Conservation (phyloP, 2,888 invertebrate genomes). For the Clistopyga incitator region DNA sequence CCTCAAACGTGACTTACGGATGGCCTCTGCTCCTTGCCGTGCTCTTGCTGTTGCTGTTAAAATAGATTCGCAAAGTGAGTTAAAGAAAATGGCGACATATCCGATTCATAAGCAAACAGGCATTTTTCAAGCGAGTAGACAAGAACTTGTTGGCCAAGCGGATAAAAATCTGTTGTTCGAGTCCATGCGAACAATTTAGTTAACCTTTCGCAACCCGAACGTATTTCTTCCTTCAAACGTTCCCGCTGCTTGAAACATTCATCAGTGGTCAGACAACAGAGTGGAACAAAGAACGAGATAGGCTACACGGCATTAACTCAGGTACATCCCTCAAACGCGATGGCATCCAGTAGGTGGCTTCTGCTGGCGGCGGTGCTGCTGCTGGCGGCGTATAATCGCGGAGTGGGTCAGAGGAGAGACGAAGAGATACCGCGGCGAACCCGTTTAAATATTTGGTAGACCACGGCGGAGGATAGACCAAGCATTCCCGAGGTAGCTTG, state of each 20-base stretch:
- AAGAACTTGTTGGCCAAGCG: no score
- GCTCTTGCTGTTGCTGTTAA: no score
- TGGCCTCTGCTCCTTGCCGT: neutral
- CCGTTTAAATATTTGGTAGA: slow-evolving; percentile 46
- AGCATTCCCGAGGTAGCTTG: slow-evolving; percentile 22
- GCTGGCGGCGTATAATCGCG: slow-evolving; percentile 12
- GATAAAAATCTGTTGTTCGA: no score
- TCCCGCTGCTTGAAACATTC: no score
- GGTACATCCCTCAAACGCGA: slow-evolving; percentile 3
- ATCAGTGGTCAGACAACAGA: no score
- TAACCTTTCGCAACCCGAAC: no score
- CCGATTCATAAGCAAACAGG: neutral
- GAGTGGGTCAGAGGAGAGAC: slow-evolving; percentile 37
- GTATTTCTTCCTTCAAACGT: no score
- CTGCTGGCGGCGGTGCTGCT: neutral
- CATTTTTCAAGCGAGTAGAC: no score
- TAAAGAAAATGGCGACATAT: no score
- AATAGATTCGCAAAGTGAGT: no score
- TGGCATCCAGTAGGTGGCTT: neutral
- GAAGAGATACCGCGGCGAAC: slow-evolving; percentile 23
- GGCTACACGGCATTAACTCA: neutral
- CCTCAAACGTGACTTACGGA: slow-evolving; percentile 20
- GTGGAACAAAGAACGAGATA: neutral
- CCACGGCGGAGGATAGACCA: slow-evolving; percentile 26
- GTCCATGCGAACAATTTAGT: no score